These are phyloP conservation scores for Epirrita christyi DNA, from an alignment of 2,888 invertebrate species.

Conservation along the genomic window DNA sequence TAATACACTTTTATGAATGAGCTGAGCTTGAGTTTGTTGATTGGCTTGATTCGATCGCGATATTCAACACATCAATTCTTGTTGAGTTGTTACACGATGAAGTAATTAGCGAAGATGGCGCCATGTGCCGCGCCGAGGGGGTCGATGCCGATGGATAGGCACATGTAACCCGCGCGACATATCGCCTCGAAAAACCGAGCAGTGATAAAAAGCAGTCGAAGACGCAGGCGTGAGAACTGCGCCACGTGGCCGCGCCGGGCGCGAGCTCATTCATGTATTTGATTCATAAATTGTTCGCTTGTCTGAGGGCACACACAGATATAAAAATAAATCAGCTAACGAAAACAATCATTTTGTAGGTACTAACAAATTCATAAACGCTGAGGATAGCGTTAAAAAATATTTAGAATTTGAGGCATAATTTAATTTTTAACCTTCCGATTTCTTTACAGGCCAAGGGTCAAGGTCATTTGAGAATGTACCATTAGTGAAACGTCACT, in stretches of 20 bases:
- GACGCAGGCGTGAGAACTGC: conserved; percentile 75
- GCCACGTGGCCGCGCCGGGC: conserved; percentile 70
- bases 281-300: conserved; percentile 76
- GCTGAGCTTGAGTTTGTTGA: background rate
- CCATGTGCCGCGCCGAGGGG: conserved; percentile 76
- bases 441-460: too few relatives aligned
- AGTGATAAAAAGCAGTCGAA: conserved; percentile 73
- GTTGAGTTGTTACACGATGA: conserved; percentile 54
- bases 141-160: conserved; percentile 67
- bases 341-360: conserved; percentile 23
- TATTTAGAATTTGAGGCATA: too few relatives aligned
- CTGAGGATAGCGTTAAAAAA: too few relatives aligned
- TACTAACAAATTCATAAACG: too few relatives aligned
- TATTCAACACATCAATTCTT: conserved; percentile 20
- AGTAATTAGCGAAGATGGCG: conserved; percentile 77
- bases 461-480: too few relatives aligned
- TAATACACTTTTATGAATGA: background rate
- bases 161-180: conserved; percentile 79
- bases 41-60: conserved; percentile 13
- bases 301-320: conserved; percentile 50
- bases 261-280: conserved; percentile 81
- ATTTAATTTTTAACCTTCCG: too few relatives aligned
- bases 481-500: too few relatives aligned
- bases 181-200: conserved; percentile 61
- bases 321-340: conserved; percentile 32